Evolutionary conservation across 2,113 vertebrate genomes (phyloP).

Genomic region (Pygathrix nemaeus): DNA sequence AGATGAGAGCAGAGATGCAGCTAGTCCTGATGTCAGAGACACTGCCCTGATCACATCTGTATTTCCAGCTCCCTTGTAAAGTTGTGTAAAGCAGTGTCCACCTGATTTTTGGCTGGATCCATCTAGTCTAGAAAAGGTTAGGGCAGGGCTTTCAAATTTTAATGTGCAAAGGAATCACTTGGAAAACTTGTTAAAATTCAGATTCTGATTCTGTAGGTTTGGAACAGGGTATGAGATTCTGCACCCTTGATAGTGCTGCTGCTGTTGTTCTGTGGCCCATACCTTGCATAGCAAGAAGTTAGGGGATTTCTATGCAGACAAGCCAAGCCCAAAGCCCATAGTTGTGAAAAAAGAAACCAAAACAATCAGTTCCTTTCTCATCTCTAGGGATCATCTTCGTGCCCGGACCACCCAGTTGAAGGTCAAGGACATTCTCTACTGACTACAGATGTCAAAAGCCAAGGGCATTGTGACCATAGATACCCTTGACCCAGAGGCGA

Average conservation of each 20-base stretch:
- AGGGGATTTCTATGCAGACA: background rate
- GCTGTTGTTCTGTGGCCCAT: background rate
- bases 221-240: background rate
- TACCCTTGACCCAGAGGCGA: constrained; percentile 79
- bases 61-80: background rate
- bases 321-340: background rate
- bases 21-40: background rate
- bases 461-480: constrained; percentile 85
- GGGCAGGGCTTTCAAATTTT: background rate
- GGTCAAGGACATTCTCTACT: constrained; percentile 86
- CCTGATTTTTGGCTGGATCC: background rate
- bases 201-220: background rate
- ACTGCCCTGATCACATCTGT: background rate
- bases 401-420: constrained; percentile 86
- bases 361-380: background rate
- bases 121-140: background rate
- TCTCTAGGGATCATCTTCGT: constrained; percentile 82
- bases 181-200: background rate
- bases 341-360: background rate
- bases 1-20: background rate
- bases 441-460: constrained; percentile 83
- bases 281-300: background rate
- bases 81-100: background rate
- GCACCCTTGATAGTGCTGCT: background rate
- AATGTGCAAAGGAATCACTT: background rate